A percentile compares a stretch with the other conserved stretches of the same genome.
phyloP scores from a whole-genome alignment of 2,888 invertebrate genomes.

The Rhorus exstirpatorius region DNA sequence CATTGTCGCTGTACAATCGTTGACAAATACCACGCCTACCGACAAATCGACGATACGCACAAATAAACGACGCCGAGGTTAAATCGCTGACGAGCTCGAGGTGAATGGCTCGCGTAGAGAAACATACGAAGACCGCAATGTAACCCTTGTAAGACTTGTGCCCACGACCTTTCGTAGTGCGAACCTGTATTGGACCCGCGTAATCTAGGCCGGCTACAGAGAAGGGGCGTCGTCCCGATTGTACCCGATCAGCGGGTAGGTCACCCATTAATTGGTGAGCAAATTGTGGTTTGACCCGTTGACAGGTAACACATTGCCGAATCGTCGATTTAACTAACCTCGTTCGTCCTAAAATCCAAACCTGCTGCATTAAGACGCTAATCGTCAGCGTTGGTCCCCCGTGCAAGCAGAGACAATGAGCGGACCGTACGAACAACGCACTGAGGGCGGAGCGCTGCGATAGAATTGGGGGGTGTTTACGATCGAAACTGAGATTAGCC shows the following conservation, averaged over 20 bases:
- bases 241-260: constrained; percentile 14
- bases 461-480: constrained; percentile 37
- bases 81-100: no score
- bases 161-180: background rate
- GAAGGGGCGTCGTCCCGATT: constrained; percentile 12
- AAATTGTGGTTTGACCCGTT: constrained; percentile 13
- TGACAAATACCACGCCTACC: constrained; percentile 49
- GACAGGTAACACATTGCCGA: constrained; percentile 41
- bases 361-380: background rate
- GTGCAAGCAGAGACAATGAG: constrained; percentile 23
- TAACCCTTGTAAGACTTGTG: background rate
- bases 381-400: constrained; percentile 1
- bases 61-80: no score
- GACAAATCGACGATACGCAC: no score
- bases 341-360: background rate
- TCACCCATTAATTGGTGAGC: constrained; percentile 17
- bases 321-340: background rate
- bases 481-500: constrained; percentile 8
- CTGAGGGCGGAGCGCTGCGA: constrained; percentile 27
- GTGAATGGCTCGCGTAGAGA: no score
- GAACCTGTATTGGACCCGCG: background rate
- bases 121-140: no score
- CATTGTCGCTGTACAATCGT: constrained; percentile 56
- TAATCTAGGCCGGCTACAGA: background rate
- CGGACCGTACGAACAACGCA: constrained; percentile 17